Percentiles rank a stretch among this genome's conserved stretches.
Conservation (phyloP, 2,797 vertebrate species). For the Erethizon dorsatum region DNA sequence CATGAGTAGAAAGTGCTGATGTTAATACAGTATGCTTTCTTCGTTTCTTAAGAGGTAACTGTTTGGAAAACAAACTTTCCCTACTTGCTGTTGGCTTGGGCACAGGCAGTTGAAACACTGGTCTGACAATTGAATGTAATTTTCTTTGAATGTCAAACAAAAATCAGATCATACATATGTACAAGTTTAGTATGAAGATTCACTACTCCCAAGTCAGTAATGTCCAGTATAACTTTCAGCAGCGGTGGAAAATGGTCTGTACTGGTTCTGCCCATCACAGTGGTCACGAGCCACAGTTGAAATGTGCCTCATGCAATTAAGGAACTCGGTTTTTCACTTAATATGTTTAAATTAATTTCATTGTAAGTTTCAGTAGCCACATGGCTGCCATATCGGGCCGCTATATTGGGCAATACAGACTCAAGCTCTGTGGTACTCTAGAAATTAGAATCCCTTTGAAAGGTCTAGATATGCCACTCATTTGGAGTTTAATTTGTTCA, state of each 20-base stretch:
- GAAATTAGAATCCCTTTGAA: not conserved
- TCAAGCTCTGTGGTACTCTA: not conserved
- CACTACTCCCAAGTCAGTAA: not conserved
- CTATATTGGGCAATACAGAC: not conserved
- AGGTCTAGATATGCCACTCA: not conserved
- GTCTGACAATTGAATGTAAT: not conserved
- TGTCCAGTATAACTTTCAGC: not conserved
- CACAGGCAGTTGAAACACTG: not conserved
- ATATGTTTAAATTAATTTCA: not conserved
- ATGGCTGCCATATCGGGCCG: too few relatives aligned
- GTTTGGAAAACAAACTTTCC: not conserved
- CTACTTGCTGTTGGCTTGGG: not conserved
- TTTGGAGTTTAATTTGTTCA: conserved; percentile 15
- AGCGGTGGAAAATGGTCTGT: not conserved
- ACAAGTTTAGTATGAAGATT: not conserved
- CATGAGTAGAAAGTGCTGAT: not conserved
- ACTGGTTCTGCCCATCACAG: not conserved
- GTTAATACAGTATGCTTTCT: not conserved
- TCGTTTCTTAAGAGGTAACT: not conserved
- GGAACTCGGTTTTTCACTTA: not conserved
- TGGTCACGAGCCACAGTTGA: not conserved
- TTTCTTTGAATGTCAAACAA: conserved; percentile 11
- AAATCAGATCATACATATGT: not conserved
- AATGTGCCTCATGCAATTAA: not conserved
- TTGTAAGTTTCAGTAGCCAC: not conserved